Evolutionary conservation across 1,140 invertebrate genomes (phyloP).

Genomic region (Brachionus plicatilis): DNA sequence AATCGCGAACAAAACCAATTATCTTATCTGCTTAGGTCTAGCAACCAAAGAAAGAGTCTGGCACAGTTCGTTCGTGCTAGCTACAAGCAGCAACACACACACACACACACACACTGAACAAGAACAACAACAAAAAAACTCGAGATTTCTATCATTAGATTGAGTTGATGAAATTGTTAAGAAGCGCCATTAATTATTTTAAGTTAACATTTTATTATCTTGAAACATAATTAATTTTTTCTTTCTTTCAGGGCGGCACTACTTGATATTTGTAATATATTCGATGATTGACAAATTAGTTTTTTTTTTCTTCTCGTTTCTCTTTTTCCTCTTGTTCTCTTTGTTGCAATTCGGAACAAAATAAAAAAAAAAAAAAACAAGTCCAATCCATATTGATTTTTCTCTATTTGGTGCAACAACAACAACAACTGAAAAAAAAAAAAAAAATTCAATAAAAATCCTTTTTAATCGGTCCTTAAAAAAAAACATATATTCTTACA

Average conservation of each 20-base stretch:
- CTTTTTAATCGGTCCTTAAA: not conserved
- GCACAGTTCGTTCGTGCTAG: not conserved
- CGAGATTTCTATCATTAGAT: not conserved
- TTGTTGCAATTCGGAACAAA: not conserved
- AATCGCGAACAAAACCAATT: not conserved
- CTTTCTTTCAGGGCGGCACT: not conserved
- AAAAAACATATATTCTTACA: not conserved
- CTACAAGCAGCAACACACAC: not conserved
- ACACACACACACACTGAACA: not conserved
- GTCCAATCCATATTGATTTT: slow-evolving; percentile 4
- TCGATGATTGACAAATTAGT: slow-evolving; percentile 34
- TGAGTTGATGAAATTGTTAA: slow-evolving; percentile 25
- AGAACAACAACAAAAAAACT: not conserved
- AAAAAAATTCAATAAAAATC: not conserved
- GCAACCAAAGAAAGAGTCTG: not conserved
- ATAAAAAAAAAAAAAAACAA: not conserved
- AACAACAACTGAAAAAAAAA: not conserved
- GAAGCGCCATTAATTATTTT: slow-evolving; percentile 38
- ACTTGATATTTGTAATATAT: slow-evolving; percentile 14
- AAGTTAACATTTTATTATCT: slow-evolving; percentile 13
- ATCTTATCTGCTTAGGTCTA: not conserved
- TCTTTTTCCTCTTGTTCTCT: not conserved
- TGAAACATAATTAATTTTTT: not conserved
- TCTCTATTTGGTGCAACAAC: slow-evolving; percentile 18
- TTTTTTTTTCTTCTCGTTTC: not conserved